phyloP scores from a whole-genome alignment of 2,888 invertebrate species.

The Tromatobia lineatoria region DNA sequence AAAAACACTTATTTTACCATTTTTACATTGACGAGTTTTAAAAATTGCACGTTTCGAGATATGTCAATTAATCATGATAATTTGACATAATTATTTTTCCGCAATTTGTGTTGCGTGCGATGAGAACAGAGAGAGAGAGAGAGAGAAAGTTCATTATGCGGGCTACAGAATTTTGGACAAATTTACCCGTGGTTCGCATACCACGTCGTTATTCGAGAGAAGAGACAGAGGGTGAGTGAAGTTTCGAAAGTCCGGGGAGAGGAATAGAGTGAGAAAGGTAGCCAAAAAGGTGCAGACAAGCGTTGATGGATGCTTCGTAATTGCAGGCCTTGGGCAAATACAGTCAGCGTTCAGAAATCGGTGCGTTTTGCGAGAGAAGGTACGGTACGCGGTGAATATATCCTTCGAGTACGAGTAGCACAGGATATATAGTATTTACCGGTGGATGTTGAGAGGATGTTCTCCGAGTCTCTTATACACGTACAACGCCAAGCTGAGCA shows the following conservation, averaged over 20 bases:
- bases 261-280: constrained; percentile 40
- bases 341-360: constrained; percentile 57
- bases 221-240: not conserved
- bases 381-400: constrained; percentile 38
- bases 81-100: too few species aligned
- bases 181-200: constrained; percentile 22
- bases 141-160: not conserved
- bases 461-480: not conserved
- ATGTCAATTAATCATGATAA: too few species aligned
- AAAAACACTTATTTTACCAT: too few species aligned
- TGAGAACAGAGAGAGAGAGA: too few species aligned
- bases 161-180: not conserved
- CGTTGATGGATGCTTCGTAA: constrained; percentile 73
- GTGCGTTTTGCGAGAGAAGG: constrained; percentile 45
- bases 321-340: constrained; percentile 72
- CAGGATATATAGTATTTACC: constrained; percentile 31
- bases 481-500: constrained; percentile 9
- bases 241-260: constrained; percentile 16
- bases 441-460: constrained; percentile 2
- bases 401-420: constrained; percentile 35
- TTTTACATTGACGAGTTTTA: too few species aligned
- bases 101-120: not conserved
- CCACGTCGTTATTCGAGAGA: constrained; percentile 3
- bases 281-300: constrained; percentile 71
- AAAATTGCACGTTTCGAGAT: too few species aligned